Evolutionary conservation across 2,113 vertebrate species (phyloP).

Genomic region (Cololabis saira): DNA sequence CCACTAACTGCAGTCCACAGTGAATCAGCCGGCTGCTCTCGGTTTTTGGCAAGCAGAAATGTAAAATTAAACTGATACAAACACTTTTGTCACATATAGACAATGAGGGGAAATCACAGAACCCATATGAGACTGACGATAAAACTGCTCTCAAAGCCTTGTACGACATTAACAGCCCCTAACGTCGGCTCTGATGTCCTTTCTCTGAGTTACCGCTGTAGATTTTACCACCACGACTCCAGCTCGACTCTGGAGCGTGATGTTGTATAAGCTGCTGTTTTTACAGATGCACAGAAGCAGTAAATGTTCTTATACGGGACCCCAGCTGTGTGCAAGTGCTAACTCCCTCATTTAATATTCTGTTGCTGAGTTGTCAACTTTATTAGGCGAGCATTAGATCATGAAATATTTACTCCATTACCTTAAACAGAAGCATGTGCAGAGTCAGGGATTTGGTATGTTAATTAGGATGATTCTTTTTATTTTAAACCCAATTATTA

Average conservation of each 20-base stretch:
- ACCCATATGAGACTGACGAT: background rate
- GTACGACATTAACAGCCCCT: no score
- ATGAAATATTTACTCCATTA: constrained; percentile 16
- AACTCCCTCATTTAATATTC: constrained; percentile 24
- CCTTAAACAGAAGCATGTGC: constrained; percentile 2
- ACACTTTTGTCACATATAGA: no score
- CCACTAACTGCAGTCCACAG: no score
- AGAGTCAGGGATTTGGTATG: constrained; percentile 27
- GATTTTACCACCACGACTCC: background rate
- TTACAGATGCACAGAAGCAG: constrained; percentile 47
- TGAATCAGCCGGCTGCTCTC: no score
- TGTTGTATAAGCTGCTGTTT: constrained; percentile 54
- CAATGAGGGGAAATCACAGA: no score
- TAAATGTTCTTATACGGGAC: constrained; percentile 35
- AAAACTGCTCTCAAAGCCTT: constrained; percentile 30
- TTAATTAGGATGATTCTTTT: constrained; percentile 16
- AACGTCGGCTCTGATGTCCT: no score
- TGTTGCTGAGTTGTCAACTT: constrained; percentile 9
- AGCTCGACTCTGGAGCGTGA: constrained; percentile 27
- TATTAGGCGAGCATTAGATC: constrained; percentile 15
- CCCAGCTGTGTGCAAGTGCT: constrained; percentile 30
- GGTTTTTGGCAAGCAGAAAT: no score
- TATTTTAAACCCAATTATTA: background rate
- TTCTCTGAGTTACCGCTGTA: no score
- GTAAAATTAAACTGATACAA: no score